Evolutionary conservation across 2,113 vertebrate species (phyloP).

Genomic region (Forbesichthys papilliferus): DNA sequence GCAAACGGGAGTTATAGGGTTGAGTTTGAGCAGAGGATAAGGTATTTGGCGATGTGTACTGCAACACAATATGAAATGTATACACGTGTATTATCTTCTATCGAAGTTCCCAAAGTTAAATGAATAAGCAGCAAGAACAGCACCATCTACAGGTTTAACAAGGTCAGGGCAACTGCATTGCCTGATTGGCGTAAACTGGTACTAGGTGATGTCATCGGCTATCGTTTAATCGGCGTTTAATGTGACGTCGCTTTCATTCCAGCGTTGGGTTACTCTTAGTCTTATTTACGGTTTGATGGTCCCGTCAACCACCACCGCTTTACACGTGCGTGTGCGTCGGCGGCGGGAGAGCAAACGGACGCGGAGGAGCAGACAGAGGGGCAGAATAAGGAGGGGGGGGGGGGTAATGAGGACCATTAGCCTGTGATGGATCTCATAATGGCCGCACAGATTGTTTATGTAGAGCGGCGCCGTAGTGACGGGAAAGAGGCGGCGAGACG

Average conservation of each 20-base stretch:
- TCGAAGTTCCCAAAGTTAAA: no score
- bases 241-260: background rate
- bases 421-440: slow-evolving; percentile 25
- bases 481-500: slow-evolving; percentile 41
- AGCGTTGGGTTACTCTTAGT: no score
- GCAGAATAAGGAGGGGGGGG: slow-evolving; percentile 30
- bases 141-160: no score
- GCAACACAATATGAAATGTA: no score
- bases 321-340: background rate
- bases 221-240: background rate
- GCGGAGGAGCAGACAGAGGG: slow-evolving; percentile 18
- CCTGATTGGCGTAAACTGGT: no score
- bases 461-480: slow-evolving; percentile 35
- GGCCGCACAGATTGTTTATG: slow-evolving; percentile 60
- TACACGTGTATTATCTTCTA: no score
- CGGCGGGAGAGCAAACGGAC: slow-evolving; percentile 5
- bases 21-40: no score
- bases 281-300: no score
- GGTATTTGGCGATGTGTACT: no score
- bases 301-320: no score
- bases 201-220: background rate
- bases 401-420: slow-evolving; percentile 66
- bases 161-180: no score
- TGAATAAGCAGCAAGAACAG: no score
- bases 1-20: background rate